These are phyloP conservation scores for Patella pellucida DNA, from an alignment of 2,888 invertebrate species.

Conservation along the genomic window DNA sequence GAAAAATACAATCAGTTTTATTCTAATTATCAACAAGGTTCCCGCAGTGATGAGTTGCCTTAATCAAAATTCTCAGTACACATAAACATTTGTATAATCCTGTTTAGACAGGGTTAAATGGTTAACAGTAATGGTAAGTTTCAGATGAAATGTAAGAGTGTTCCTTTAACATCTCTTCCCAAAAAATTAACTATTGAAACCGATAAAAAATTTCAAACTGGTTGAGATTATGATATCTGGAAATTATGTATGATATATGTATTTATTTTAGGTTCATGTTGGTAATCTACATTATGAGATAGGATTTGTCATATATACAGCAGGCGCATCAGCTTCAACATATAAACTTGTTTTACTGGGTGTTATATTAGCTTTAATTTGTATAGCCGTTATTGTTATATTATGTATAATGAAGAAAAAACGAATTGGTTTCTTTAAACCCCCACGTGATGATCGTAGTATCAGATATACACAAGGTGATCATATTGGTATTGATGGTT, in stretches of 20 bases:
- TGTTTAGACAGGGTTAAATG: too few relatives aligned
- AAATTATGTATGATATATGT: constrained; percentile 3
- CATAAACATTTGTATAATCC: too few relatives aligned
- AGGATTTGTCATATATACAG: constrained; percentile 51
- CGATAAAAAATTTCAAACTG: too few relatives aligned
- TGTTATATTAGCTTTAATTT: constrained; percentile 44
- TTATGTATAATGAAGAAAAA: constrained; percentile 51
- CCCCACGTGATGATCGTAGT: neutral
- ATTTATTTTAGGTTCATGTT: constrained; percentile 49
- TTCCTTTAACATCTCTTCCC: too few relatives aligned
- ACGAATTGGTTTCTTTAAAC: constrained; percentile 46
- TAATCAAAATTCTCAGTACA: too few relatives aligned
- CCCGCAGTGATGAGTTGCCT: too few relatives aligned
- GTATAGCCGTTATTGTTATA: constrained; percentile 43
- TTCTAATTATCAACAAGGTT: too few relatives aligned
- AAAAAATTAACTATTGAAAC: too few relatives aligned
- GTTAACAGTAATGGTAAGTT: too few relatives aligned
- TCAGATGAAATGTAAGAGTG: too few relatives aligned
- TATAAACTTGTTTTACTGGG: constrained; percentile 42
- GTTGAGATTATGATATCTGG: constrained; percentile 34
- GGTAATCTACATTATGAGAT: constrained; percentile 50
- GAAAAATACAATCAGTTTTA: too few relatives aligned
- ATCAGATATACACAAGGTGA: constrained; percentile 22
- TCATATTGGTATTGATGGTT: constrained; percentile 19
- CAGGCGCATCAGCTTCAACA: constrained; percentile 23